Base-by-base conservation (phyloP, 53 echinoderm and acorn worm species). In the Stichopus horrens region DNA sequence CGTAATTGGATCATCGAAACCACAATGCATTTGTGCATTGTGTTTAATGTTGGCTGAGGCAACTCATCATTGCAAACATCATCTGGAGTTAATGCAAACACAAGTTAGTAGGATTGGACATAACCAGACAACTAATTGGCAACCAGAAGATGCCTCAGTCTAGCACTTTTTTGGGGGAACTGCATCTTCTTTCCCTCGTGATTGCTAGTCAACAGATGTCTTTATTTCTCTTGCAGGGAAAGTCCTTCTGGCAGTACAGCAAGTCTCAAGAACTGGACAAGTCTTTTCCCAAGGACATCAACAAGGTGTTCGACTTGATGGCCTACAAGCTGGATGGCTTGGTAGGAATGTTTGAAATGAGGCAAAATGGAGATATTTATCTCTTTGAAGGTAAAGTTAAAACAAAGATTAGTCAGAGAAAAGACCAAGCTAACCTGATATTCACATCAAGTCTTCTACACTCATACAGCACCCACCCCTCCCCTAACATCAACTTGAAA, bases 341-440 rank as follows among this genome's bases (percentile, higher is more conserved):
- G 11, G 83, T 92, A 37, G 98, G 91, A 6, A 94, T 89, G 23
- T 89, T 93, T 16, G 95, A 96, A 58, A 91, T 94, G 80, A 84
- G 89, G 8, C 92, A 93, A 11, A 98, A 98, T 73, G 98, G 98
- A 74, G 94, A 98, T 57, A 98, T 93, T 2, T 91, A 93, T 74
- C 91, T 98, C 52, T 87, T 98, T 73, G 90, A 84, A 90, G 94
- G 98, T 96, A 93, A 37, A 79, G 88, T 21, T 67, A n/a, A 67
- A 67, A 67, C 68, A 67, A 14, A 5, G n/a, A 18, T 2, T 75
- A 23, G 20, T 65, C 23, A 75, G 6, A 18, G n/a, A 75, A 9
- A 23, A 53, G 76, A 16, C 76, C 76, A 76, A 5, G 9, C 76
- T 13, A 68, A 68, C 18, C 7, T 59, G 59, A 22, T 37, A 75